phyloP scores from a whole-genome alignment of 35 echinoderm and acorn worm species.

The Lytechinus pictus region DNA sequence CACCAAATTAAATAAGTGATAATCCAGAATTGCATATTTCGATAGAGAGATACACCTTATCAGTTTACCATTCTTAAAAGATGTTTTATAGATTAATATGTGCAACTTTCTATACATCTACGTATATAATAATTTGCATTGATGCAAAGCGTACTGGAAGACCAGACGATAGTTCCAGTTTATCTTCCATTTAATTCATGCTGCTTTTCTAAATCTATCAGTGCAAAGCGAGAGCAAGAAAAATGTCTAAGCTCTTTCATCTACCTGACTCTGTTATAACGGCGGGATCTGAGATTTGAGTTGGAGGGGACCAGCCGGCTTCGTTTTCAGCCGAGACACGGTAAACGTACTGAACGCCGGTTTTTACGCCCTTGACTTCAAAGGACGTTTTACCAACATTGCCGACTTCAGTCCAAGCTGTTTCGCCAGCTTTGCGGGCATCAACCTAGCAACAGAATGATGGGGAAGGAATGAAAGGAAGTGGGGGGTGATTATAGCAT shows the following conservation, averaged over 20 bases:
- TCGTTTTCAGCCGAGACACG: constrained; percentile 83
- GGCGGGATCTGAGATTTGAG: constrained; percentile 54
- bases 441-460: constrained; percentile 29
- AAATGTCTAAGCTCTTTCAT: neutral
- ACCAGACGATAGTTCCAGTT: neutral
- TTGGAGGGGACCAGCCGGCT: constrained; percentile 58
- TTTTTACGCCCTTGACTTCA: neutral
- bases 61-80: neutral
- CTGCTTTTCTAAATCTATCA: constrained; percentile 5
- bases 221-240: neutral
- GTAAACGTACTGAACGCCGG: constrained; percentile 71
- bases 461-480: neutral
- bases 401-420: constrained; percentile 23
- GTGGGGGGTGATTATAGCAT: constrained; percentile 22
- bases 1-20: neutral
- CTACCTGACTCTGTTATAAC: constrained; percentile 49
- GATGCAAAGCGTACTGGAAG: neutral
- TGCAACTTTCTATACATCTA: neutral
- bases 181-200: neutral
- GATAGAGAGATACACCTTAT: neutral
- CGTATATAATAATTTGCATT: neutral
- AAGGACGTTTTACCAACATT: neutral
- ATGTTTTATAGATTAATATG: neutral
- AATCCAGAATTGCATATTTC: neutral
- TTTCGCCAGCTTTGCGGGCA: neutral